phyloP scores from a whole-genome alignment of 2,113 vertebrate species.

The Micromys minutus region DNA sequence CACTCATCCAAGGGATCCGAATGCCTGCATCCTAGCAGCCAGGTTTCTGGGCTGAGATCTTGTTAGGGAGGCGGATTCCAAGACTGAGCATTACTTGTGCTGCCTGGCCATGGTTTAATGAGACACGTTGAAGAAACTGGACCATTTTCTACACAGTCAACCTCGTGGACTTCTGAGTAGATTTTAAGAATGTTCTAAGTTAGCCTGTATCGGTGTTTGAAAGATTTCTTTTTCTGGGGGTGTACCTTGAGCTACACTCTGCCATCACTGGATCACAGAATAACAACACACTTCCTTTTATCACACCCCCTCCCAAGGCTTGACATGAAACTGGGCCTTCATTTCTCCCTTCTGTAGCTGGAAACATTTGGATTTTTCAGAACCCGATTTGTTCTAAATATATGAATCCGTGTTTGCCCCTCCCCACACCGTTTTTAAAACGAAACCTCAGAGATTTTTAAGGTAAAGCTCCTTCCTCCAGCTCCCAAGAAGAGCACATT shows the following conservation, averaged over 20 bases:
- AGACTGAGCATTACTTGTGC: neutral
- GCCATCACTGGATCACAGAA: neutral
- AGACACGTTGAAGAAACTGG: conserved; percentile 43
- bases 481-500: neutral
- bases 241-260: neutral
- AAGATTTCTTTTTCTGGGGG: conserved; percentile 22
- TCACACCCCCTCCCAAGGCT: neutral
- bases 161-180: conserved; percentile 31
- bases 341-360: conserved; percentile 30
- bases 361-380: conserved; percentile 28
- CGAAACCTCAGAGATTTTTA: conserved; percentile 28
- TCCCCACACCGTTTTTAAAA: neutral
- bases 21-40: neutral
- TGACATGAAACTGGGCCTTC: neutral
- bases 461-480: conserved; percentile 16
- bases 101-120: conserved; percentile 36
- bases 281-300: neutral
- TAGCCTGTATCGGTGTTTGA: conserved; percentile 37
- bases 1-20: accelerated
- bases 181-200: conserved; percentile 41
- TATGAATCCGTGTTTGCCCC: neutral
- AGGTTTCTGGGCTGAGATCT: neutral
- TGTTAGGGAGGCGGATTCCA: neutral
- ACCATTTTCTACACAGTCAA: neutral
- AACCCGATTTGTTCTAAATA: conserved; percentile 14